Evolutionary conservation across 2,113 vertebrate species (phyloP).

Genomic region (Thalassarche chlororhynchos): DNA sequence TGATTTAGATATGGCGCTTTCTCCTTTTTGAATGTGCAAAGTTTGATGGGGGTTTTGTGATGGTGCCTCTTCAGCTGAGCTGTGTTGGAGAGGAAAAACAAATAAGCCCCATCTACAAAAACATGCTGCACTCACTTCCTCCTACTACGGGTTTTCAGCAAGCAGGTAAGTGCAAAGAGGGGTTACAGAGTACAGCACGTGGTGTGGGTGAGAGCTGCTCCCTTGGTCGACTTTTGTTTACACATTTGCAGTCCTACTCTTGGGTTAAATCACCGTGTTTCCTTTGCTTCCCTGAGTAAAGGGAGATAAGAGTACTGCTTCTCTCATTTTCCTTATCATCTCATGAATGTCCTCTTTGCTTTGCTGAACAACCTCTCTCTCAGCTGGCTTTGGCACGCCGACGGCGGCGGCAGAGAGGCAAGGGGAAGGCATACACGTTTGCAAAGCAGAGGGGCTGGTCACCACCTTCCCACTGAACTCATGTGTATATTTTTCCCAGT

Average conservation of each 20-base stretch:
- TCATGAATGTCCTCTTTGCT: not conserved
- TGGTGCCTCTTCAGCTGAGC: not conserved
- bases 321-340: constrained; percentile 30
- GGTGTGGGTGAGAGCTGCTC: not conserved
- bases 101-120: not conserved
- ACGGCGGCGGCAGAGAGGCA: not conserved
- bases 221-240: not conserved
- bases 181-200: not conserved
- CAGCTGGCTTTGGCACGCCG: not conserved
- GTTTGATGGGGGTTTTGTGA: not conserved
- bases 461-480: not conserved
- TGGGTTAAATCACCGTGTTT: not conserved
- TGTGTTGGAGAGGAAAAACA: not conserved
- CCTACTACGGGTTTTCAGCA: not conserved
- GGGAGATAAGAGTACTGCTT: not conserved
- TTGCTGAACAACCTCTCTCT: not conserved
- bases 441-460: not conserved
- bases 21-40: not conserved
- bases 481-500: accelerated
- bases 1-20: not conserved
- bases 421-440: not conserved
- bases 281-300: not conserved
- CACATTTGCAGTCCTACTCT: not conserved
- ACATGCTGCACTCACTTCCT: not conserved
- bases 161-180: not conserved